phyloP scores from a whole-genome alignment of 53 echinoderm and acorn worm genomes.

The Echinometra lucunter region DNA sequence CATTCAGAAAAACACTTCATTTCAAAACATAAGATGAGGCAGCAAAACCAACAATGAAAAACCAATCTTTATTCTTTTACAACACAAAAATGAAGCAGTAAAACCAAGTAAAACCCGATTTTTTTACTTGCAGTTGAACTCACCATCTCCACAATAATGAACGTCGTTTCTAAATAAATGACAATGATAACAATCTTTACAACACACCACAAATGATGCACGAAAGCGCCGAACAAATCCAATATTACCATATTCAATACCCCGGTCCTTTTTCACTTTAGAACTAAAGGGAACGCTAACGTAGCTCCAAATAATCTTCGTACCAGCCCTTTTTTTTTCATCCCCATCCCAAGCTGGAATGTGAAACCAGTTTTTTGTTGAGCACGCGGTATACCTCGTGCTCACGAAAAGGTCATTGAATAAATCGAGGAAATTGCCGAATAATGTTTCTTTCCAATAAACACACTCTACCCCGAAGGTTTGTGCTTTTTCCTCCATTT shows the following conservation, averaged over 20 bases:
- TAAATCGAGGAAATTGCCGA: constrained; percentile 58
- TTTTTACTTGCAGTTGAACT: not conserved
- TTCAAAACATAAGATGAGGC: no score
- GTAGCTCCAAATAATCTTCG: not conserved
- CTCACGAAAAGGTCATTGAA: constrained; percentile 47
- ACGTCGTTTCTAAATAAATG: not conserved
- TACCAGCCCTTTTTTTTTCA: not conserved
- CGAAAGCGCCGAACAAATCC: not conserved
- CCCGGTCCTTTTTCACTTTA: not conserved
- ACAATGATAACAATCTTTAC: not conserved
- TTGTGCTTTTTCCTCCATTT: not conserved
- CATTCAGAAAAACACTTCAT: no score
- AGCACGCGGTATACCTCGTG: constrained; percentile 36
- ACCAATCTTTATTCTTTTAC: no score
- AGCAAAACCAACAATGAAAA: no score
- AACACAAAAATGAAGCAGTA: not conserved
- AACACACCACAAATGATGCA: not conserved
- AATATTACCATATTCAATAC: not conserved
- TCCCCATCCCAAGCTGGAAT: not conserved
- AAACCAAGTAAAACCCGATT: no score
- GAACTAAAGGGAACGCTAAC: not conserved
- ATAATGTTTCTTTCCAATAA: constrained; percentile 60
- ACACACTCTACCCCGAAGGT: constrained; percentile 9
- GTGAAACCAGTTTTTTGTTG: constrained; percentile 31
- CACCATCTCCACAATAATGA: not conserved